Conservation (phyloP, 2,888 invertebrate genomes). For the Harmothoe impar region DNA sequence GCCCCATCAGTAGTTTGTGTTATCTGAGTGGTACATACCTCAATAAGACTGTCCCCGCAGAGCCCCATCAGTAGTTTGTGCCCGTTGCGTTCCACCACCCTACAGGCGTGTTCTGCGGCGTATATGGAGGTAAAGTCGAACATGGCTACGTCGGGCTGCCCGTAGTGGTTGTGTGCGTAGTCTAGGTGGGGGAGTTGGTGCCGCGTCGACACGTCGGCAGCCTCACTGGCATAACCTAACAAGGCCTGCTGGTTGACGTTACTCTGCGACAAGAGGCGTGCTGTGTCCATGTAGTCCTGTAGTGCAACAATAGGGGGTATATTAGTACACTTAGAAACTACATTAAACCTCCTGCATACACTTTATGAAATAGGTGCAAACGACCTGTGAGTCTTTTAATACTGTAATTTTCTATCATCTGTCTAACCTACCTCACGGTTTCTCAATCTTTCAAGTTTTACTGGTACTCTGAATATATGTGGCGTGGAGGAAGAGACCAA, state of each 20-base stretch:
- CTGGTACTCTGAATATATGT: too few species aligned
- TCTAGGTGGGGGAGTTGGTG: constrained; percentile 86
- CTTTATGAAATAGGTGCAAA: too few species aligned
- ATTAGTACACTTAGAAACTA: neutral
- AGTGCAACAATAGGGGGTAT: neutral
- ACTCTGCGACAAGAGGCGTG: constrained; percentile 91
- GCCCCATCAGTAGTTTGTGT: too few species aligned
- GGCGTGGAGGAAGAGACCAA: too few species aligned
- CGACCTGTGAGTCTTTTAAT: too few species aligned
- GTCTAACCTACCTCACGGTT: too few species aligned
- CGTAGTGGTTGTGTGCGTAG: constrained; percentile 98
- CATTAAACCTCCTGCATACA: too few species aligned
- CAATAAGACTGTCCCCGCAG: constrained; percentile 97
- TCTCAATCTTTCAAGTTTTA: too few species aligned
- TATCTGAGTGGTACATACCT: constrained; percentile 85
- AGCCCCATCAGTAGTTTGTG: constrained; percentile 93
- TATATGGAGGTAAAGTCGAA: constrained; percentile 99
- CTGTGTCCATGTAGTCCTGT: constrained; percentile 95
- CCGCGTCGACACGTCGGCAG: constrained; percentile 89
- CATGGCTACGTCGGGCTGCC: constrained; percentile 98
- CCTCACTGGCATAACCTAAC: constrained; percentile 95
- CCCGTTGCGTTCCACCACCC: constrained; percentile 90
- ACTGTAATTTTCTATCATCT: too few species aligned
- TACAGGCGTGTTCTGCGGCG: constrained; percentile 96
- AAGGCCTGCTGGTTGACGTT: constrained; percentile 96